A percentile compares a stretch with the other conserved stretches of the same genome.
Evolutionary conservation across 1,140 invertebrate species (phyloP).

Genomic region (Tetramorium parvispinum): DNA sequence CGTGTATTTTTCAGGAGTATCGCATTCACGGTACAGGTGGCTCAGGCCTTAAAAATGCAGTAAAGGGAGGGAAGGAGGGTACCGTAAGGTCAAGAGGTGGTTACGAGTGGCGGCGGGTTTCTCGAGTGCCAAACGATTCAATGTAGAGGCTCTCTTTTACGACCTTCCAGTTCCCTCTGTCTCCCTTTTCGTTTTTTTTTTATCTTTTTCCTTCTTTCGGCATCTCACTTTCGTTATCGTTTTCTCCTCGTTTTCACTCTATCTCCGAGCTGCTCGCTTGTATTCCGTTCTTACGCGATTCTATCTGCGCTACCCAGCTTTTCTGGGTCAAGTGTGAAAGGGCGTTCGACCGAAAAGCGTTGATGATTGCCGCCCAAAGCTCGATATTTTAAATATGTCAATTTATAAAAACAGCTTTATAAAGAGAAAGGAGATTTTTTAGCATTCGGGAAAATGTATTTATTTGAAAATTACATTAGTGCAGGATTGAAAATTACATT

Average conservation of each 20-base stretch:
- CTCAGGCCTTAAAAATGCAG: slow-evolving; percentile 63
- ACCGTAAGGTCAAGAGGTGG: slow-evolving; percentile 74
- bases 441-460: neutral
- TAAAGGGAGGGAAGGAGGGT: slow-evolving; percentile 48
- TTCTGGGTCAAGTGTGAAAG: slow-evolving; percentile 72
- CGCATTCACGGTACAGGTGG: slow-evolving; percentile 59
- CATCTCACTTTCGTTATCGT: neutral
- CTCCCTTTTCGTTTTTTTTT: too few species aligned
- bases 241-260: neutral
- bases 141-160: slow-evolving; percentile 51
- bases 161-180: slow-evolving; percentile 15
- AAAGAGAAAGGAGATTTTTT: neutral
- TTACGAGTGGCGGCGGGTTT: slow-evolving; percentile 66
- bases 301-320: slow-evolving; percentile 66
- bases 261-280: neutral
- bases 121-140: slow-evolving; percentile 72
- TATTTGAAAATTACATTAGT: neutral
- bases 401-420: neutral
- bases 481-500: neutral
- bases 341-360: slow-evolving; percentile 28
- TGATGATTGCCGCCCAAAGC: slow-evolving; percentile 5
- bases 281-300: slow-evolving; percentile 62
- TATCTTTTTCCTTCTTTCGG: neutral
- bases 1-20: slow-evolving; percentile 46
- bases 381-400: slow-evolving; percentile 12